A percentile compares a stretch with the other conserved stretches of the same genome.
These are phyloP conservation scores for Astropecten irregularis DNA, from an alignment of 53 echinoderm and acorn worm species.

Conservation along the genomic window DNA sequence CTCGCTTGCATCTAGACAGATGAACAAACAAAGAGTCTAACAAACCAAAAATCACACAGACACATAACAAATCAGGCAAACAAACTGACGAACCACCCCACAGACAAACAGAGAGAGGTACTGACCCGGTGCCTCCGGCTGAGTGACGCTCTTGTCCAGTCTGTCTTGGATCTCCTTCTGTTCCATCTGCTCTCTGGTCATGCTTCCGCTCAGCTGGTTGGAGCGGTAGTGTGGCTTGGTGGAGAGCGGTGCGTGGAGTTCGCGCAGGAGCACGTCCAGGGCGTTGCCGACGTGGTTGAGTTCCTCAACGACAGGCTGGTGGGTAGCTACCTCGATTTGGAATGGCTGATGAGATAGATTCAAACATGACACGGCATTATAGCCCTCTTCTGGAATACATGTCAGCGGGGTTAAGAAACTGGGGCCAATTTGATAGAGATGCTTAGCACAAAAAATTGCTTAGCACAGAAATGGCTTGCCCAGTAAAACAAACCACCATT, in stretches of 20 bases:
- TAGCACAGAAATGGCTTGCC: no score
- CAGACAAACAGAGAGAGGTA: no score
- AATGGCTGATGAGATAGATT: constrained; percentile 84
- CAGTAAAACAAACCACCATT: no score
- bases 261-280: constrained; percentile 79
- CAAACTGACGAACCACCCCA: no score
- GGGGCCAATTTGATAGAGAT: no score
- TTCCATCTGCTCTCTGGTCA: constrained; percentile 65
- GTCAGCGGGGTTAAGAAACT: neutral
- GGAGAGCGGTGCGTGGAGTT: constrained; percentile 76
- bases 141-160: constrained; percentile 58
- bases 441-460: no score
- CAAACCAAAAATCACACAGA: no score
- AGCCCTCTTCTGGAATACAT: neutral
- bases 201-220: constrained; percentile 71
- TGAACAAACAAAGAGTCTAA: no score
- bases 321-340: constrained; percentile 82
- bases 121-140: constrained; percentile 59
- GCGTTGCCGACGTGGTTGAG: constrained; percentile 70
- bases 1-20: no score
- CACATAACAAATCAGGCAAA: no score
- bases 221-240: constrained; percentile 90
- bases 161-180: constrained; percentile 71
- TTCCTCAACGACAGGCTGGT: constrained; percentile 86
- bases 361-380: neutral